A percentile compares a stretch with the other conserved stretches of the same genome.
Conservation (phyloP, 1,140 invertebrate species). For the Zaprionus camerounensis region DNA sequence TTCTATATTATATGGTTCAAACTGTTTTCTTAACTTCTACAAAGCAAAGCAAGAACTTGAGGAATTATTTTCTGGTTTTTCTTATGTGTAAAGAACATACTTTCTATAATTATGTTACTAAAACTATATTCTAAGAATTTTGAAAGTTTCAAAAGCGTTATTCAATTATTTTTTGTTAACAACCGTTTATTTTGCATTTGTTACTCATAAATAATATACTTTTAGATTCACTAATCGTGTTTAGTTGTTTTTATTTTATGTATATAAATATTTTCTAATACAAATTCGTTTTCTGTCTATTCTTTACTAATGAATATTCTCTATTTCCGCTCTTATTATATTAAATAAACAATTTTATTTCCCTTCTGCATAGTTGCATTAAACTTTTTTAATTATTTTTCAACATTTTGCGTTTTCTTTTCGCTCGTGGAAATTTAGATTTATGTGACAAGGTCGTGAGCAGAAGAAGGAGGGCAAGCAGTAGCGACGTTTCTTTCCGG, state of each 20-base stretch:
- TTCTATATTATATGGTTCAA: too few relatives aligned
- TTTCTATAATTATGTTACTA: too few relatives aligned
- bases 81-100: too few relatives aligned
- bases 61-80: too few relatives aligned
- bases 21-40: too few relatives aligned
- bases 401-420: background rate
- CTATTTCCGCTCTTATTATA: background rate
- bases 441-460: constrained; percentile 49
- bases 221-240: background rate
- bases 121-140: too few relatives aligned
- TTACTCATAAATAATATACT: background rate
- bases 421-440: constrained; percentile 33
- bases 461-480: background rate
- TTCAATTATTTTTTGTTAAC: background rate
- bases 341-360: background rate
- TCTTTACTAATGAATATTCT: background rate
- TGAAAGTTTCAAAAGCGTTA: too few relatives aligned
- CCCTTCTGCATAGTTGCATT: background rate
- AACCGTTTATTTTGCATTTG: background rate
- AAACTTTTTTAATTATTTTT: constrained; percentile 3
- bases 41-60: too few relatives aligned
- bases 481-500: constrained; percentile 28
- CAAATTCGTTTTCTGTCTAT: background rate
- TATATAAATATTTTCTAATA: background rate
- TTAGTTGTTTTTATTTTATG: background rate